Base-by-base conservation (phyloP, 2,888 invertebrate species). In the Tupiocoris notatus region DNA sequence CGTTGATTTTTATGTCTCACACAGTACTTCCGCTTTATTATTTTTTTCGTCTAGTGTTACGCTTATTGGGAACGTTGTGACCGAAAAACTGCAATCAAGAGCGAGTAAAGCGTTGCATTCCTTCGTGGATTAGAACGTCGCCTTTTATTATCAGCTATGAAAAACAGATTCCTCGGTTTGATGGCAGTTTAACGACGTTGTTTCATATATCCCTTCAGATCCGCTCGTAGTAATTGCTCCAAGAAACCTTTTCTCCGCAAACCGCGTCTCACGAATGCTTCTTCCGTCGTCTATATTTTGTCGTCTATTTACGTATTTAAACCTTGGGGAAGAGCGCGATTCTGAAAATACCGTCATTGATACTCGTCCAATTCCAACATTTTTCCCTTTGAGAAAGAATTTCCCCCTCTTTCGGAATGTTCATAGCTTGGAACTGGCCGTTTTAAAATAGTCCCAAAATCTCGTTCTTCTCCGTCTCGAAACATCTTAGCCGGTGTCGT, bases 41-140 rank as follows among this genome's bases (percentile, higher is more conserved):
- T 21, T 65, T 54, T 65, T 65, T 65, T 65, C 54, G 65, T 25
- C 65, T n/a, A 2, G 65, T 65, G 65, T 65, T 54, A 65, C 65
- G 18, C 39, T 16, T 65, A 54, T 54, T 54, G 20, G 21, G 17
- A 2, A 62, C 20, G 22, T 12, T 17, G 62, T 21, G 2, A 62
- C 16, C 7, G 22, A 62, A n/a, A n/a, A n/a, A n/a, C n/a, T n/a
- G n/a, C n/a, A n/a, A n/a, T n/a, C n/a, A n/a, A n/a, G n/a, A n/a
- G n/a, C n/a, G n/a, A n/a, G n/a, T n/a, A n/a, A n/a, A n/a, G n/a
- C n/a, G n/a, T n/a, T n/a, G n/a, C n/a, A n/a, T n/a, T n/a, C n/a
- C n/a, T n/a, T n/a, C n/a, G n/a, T n/a, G n/a, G n/a, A n/a, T n/a
- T n/a, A n/a, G n/a, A n/a, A n/a, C n/a, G n/a, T n/a, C n/a, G n/a